Conservation (phyloP, 2,797 vertebrate genomes). For the Setipinna tenuifilis region DNA sequence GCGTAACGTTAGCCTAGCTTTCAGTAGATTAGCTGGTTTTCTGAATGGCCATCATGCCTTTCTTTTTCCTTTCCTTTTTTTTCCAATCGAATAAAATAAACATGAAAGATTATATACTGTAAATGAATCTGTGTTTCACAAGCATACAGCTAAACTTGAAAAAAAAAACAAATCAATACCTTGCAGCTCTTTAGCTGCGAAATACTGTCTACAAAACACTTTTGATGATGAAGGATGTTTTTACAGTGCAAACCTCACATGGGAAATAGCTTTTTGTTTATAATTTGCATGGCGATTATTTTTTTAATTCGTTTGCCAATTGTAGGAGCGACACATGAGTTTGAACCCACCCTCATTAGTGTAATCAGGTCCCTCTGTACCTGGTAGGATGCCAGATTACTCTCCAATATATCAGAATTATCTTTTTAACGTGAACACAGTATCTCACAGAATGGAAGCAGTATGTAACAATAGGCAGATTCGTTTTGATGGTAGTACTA, state of each 20-base stretch:
- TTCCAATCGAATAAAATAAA: background rate
- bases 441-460: slow-evolving; percentile 39
- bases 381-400: slow-evolving; percentile 41
- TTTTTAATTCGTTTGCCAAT: slow-evolving; percentile 41
- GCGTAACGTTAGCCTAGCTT: slow-evolving; percentile 32
- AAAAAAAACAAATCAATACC: background rate
- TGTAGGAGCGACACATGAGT: slow-evolving; percentile 44
- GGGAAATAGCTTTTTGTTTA: slow-evolving; percentile 59
- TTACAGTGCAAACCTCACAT: slow-evolving; percentile 57
- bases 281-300: slow-evolving; percentile 59
- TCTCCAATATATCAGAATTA: background rate
- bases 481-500: slow-evolving; percentile 44
- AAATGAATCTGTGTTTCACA: background rate
- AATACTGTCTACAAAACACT: background rate
- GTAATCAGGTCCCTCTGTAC: slow-evolving; percentile 44
- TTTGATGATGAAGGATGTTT: slow-evolving; percentile 4
- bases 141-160: background rate
- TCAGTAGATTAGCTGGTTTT: slow-evolving; percentile 29
- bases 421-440: slow-evolving; percentile 36
- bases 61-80: slow-evolving; percentile 31
- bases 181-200: background rate
- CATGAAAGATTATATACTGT: background rate
- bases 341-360: slow-evolving; percentile 45
- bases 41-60: slow-evolving; percentile 36
- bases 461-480: slow-evolving; percentile 42